A percentile compares a stretch with the other conserved stretches of the same genome.
Evolutionary conservation across 2,888 invertebrate genomes (phyloP).

Genomic region (Ptychoptera albimana): DNA sequence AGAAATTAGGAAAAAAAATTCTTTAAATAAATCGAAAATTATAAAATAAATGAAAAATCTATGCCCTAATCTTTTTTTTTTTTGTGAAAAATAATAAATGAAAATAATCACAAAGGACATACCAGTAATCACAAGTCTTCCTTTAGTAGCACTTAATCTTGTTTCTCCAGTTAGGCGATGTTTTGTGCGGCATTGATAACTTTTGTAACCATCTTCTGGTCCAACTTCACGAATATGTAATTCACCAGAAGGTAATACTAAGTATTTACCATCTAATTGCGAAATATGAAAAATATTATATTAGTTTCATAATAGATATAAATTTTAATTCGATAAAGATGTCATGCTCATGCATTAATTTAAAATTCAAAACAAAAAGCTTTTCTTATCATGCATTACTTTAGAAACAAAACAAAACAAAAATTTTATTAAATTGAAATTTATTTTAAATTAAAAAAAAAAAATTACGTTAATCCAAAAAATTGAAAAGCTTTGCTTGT

Average conservation of each 20-base stretch:
- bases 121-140: slow-evolving; percentile 90
- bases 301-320: slow-evolving; percentile 4
- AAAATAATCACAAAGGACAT: slow-evolving; percentile 31
- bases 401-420: background rate
- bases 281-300: slow-evolving; percentile 5
- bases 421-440: background rate
- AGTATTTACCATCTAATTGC: slow-evolving; percentile 75
- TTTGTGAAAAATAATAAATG: no score
- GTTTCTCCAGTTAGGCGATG: slow-evolving; percentile 88
- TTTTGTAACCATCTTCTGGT: slow-evolving; percentile 86
- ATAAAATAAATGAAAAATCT: no score
- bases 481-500: no score
- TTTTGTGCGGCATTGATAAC: slow-evolving; percentile 86
- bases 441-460: no score
- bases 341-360: background rate
- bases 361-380: background rate
- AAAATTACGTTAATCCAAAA: no score
- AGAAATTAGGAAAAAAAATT: no score
- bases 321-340: background rate
- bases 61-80: no score
- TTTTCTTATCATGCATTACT: background rate
- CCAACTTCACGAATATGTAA: slow-evolving; percentile 90
- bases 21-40: no score
- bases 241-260: slow-evolving; percentile 88
- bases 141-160: slow-evolving; percentile 81